Evolutionary conservation across 2,888 invertebrate genomes (phyloP).

Genomic region (Nephrotoma guestfalica): DNA sequence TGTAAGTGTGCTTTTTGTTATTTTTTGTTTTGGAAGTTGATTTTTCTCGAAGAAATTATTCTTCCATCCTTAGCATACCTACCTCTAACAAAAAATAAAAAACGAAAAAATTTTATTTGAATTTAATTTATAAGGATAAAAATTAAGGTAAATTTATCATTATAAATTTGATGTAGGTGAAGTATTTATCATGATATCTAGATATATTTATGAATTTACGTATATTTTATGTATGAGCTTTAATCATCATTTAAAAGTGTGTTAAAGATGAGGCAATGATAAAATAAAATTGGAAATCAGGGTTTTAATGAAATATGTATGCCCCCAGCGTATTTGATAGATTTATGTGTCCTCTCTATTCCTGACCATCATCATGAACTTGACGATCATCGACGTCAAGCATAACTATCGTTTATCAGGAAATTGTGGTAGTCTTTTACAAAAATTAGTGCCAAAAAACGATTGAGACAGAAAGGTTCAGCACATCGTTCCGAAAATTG

Average conservation of each 20-base stretch:
- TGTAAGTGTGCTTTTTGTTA: neutral
- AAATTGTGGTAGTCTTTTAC: no score
- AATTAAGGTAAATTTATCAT: neutral
- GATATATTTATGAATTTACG: neutral
- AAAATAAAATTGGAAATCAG: neutral
- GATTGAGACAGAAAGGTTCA: no score
- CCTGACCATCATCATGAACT: no score
- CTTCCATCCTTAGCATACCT: neutral
- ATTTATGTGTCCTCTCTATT: neutral
- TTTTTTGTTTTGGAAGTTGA: neutral
- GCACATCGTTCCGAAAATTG: no score
- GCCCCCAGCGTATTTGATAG: neutral
- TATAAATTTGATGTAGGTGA: neutral
- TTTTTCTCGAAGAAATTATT: neutral
- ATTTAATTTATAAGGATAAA: neutral
- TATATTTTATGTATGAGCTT: neutral
- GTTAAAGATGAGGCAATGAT: neutral
- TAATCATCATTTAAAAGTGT: neutral
- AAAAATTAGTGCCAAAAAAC: no score
- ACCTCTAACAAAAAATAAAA: neutral
- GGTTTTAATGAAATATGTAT: neutral
- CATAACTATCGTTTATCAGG: no score
- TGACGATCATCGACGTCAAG: no score
- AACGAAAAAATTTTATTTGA: neutral
- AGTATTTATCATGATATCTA: neutral